A percentile compares a stretch with the other conserved stretches of the same genome.
These are phyloP conservation scores for Sycon ciliatum DNA, from an alignment of 37 sponge, comb jelly and placozoan species.

Conservation along the genomic window DNA sequence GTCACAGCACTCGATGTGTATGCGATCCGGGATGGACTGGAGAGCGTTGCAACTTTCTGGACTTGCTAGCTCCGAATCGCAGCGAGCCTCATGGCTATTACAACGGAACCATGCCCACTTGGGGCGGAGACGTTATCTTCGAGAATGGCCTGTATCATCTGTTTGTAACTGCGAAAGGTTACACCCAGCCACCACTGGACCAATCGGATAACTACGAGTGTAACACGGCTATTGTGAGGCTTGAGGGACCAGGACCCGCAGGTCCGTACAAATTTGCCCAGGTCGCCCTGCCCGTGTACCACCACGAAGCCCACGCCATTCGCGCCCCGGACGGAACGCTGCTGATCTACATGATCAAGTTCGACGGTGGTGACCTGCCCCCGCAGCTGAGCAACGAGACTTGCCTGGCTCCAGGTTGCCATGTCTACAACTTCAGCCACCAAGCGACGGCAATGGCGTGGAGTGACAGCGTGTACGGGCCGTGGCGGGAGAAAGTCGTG, in stretches of 20 bases:
- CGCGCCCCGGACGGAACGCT: conserved; percentile 23
- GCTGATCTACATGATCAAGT: conserved; percentile 32
- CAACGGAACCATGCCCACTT: neutral
- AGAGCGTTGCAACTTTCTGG: too few species aligned
- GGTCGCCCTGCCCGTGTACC: neutral
- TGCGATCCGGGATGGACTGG: too few species aligned
- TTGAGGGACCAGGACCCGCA: neutral
- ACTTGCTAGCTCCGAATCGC: too few species aligned
- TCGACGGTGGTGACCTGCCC: conserved; percentile 22
- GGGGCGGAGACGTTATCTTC: neutral
- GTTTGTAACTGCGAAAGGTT: neutral
- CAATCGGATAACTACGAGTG: neutral
- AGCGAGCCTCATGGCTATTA: neutral
- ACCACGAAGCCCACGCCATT: conserved; percentile 2
- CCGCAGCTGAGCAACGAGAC: neutral
- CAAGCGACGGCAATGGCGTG: conserved; percentile 22
- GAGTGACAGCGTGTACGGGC: conserved; percentile 26
- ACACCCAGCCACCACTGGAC: neutral
- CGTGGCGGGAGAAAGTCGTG: conserved; percentile 23
- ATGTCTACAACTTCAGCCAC: conserved; percentile 16
- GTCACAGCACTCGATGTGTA: too few species aligned
- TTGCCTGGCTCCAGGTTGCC: neutral
- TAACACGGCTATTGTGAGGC: neutral
- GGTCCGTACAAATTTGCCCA: neutral
- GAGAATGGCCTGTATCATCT: neutral